phyloP scores from a whole-genome alignment of 2,113 vertebrate species.

The Grammomys surdaster region DNA sequence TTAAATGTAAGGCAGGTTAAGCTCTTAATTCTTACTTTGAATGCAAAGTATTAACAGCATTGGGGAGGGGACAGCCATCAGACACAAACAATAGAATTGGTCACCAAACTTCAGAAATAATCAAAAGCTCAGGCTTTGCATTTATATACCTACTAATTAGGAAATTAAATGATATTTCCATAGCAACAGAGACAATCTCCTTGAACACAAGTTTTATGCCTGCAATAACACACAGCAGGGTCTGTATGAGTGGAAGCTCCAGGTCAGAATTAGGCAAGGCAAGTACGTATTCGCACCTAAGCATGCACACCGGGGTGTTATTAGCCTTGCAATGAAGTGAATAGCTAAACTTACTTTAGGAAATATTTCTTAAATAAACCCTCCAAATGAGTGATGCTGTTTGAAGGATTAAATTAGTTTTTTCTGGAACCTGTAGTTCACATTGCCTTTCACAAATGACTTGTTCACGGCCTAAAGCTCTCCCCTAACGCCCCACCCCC shows the following conservation, averaged over 20 bases:
- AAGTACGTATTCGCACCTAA: neutral
- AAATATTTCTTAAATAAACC: neutral
- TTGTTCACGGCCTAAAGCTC: neutral
- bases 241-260: neutral
- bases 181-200: constrained; percentile 54
- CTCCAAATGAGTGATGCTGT: neutral
- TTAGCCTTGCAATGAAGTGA: constrained; percentile 25
- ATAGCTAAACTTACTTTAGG: neutral
- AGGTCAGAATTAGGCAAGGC: neutral
- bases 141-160: constrained; percentile 71
- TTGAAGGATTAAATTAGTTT: neutral
- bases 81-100: constrained; percentile 42
- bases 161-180: constrained; percentile 73
- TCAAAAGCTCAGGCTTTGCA: constrained; percentile 65
- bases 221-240: constrained; percentile 43
- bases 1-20: constrained; percentile 50
- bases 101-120: constrained; percentile 67
- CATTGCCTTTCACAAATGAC: neutral
- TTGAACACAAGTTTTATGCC: constrained; percentile 53
- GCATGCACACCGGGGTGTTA: neutral
- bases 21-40: constrained; percentile 62
- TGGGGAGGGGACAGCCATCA: constrained; percentile 5
- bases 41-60: constrained; percentile 45
- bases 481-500: neutral
- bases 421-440: neutral